Conservation (phyloP, 2,113 vertebrate genomes). For the Myodes glareolus region DNA sequence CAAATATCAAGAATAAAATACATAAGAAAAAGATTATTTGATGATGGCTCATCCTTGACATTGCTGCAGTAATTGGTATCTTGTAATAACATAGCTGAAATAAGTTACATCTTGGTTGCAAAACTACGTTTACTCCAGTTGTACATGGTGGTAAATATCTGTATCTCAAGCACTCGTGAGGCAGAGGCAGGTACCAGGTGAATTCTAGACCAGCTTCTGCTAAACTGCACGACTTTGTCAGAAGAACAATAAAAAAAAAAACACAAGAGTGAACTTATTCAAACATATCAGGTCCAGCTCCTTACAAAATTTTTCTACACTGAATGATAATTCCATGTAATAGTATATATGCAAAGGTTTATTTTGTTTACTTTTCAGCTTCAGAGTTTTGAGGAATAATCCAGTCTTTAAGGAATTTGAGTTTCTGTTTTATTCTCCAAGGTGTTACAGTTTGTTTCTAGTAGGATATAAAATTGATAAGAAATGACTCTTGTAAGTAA, state of each 20-base stretch:
- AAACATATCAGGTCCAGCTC: slow-evolving; percentile 44
- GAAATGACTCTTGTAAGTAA: background rate
- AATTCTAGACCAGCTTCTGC: background rate
- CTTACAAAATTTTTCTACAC: slow-evolving; percentile 55
- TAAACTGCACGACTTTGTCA: background rate
- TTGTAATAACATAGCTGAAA: slow-evolving; percentile 63
- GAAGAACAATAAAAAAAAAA: background rate
- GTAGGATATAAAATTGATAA: background rate
- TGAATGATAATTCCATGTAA: slow-evolving; percentile 46
- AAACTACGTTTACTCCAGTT: slow-evolving; percentile 70
- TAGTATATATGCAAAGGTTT: background rate
- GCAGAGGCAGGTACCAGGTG: too few relatives aligned
- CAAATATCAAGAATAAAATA: slow-evolving; percentile 32
- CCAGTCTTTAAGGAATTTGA: background rate
- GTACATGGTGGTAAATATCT: background rate
- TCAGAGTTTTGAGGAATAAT: background rate
- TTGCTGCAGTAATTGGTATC: background rate
- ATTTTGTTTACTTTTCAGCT: background rate
- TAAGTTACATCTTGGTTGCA: slow-evolving; percentile 64
- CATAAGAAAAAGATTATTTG: slow-evolving; percentile 64
- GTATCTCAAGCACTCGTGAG: background rate
- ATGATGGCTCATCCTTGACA: slow-evolving; percentile 4
- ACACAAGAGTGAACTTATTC: slow-evolving; percentile 53
- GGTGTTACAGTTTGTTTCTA: background rate
- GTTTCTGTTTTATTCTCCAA: background rate